phyloP scores from a whole-genome alignment of 2,113 vertebrate genomes.

The Propithecus coquereli region DNA sequence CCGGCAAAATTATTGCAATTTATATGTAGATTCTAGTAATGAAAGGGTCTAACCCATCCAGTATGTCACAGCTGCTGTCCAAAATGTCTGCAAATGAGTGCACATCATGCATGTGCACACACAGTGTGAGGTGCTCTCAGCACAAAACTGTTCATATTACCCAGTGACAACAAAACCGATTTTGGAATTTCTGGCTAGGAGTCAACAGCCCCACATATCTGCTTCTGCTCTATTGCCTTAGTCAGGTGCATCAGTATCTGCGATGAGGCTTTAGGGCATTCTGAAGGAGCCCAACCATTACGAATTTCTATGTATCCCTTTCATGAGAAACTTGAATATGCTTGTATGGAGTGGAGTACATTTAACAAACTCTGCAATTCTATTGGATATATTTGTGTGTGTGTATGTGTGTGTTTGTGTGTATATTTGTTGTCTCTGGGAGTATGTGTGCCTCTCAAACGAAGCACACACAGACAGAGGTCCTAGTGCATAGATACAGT shows the following conservation, averaged over 20 bases:
- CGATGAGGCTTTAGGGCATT: conserved; percentile 19
- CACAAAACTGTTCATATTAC: conserved; percentile 1
- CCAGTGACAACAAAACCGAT: background rate
- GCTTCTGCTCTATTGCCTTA: conserved; percentile 50
- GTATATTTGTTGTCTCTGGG: background rate
- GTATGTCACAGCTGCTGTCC: conserved; percentile 42
- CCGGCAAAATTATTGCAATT: conserved; percentile 20
- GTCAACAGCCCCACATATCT: conserved; percentile 5
- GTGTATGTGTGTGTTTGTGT: background rate
- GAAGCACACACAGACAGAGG: conserved; percentile 4
- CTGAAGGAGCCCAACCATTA: background rate
- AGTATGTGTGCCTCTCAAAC: background rate
- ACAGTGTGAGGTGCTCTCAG: background rate
- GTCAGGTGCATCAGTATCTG: conserved; percentile 35
- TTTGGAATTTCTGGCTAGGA: conserved; percentile 34
- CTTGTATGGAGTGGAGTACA: background rate
- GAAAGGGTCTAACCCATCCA: conserved; percentile 45
- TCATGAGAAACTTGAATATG: conserved; percentile 53
- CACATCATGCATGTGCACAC: background rate
- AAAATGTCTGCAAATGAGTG: conserved; percentile 31
- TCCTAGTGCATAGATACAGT: conserved; percentile 24
- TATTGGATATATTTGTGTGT: background rate
- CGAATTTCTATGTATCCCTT: background rate
- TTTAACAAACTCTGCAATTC: background rate
- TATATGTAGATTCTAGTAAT: conserved; percentile 37